Conservation (phyloP, 92 coral and sea anemone species). For the Micromussa lordhowensis region DNA sequence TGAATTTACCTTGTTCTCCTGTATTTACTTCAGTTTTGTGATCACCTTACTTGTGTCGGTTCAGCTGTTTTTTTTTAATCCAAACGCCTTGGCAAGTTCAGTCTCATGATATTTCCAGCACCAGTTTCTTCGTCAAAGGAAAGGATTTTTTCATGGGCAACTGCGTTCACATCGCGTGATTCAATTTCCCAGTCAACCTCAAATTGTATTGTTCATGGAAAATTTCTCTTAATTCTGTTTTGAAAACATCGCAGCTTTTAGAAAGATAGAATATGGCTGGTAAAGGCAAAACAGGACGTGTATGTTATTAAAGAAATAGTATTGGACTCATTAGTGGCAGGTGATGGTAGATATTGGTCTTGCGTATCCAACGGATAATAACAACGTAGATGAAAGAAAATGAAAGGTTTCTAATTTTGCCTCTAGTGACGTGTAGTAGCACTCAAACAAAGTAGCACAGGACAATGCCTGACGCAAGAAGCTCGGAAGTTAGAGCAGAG, state of each 20-base stretch:
- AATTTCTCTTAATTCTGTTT: not conserved
- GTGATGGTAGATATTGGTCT: not conserved
- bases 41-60: not conserved
- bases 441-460: not conserved
- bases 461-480: not conserved
- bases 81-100: not conserved
- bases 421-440: not conserved
- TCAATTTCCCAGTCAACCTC: not conserved
- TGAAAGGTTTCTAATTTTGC: not conserved
- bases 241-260: not conserved
- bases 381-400: not conserved
- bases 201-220: not conserved
- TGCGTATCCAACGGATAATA: not conserved
- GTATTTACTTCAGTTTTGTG: not conserved
- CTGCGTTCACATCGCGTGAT: not conserved
- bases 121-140: not conserved
- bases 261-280: not conserved
- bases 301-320: not conserved
- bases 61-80: not conserved
- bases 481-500: not conserved
- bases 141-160: not conserved
- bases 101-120: not conserved
- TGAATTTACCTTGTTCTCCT: not conserved
- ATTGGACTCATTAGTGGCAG: not conserved
- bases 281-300: slow-evolving; percentile 4